A percentile compares a stretch with the other conserved stretches of the same genome.
These are phyloP conservation scores for Takifugu ocellatus DNA, from an alignment of 2,797 vertebrate species.

Conservation along the genomic window DNA sequence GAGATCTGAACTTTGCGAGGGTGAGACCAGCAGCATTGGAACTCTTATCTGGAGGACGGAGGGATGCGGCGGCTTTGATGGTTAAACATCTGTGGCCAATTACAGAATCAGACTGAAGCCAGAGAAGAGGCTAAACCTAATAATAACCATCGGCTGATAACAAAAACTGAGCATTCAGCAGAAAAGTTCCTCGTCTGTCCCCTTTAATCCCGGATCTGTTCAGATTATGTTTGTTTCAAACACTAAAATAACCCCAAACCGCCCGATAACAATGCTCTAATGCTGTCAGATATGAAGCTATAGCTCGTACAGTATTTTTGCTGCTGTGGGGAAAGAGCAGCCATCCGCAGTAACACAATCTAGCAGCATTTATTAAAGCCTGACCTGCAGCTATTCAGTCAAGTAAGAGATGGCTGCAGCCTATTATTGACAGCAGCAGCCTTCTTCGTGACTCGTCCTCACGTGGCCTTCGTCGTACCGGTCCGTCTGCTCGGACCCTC, in stretches of 20 bases:
- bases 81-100: conserved; percentile 39
- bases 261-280: conserved; percentile 1
- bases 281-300: conserved; percentile 3
- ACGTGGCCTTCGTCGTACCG: conserved; percentile 15
- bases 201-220: background rate
- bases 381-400: conserved; percentile 51
- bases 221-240: background rate
- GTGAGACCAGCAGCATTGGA: conserved; percentile 22
- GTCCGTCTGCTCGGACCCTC: background rate
- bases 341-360: conserved; percentile 32
- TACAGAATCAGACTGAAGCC: conserved; percentile 35
- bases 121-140: conserved; percentile 32
- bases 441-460: conserved; percentile 30
- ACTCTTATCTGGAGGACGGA: conserved; percentile 27
- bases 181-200: conserved; percentile 7
- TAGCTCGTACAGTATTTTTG: conserved; percentile 18
- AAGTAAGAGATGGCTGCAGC: conserved; percentile 40
- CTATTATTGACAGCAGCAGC: conserved; percentile 43
- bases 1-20: conserved; percentile 5
- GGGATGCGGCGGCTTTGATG: conserved; percentile 16
- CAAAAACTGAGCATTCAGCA: conserved; percentile 19
- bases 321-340: conserved; percentile 25
- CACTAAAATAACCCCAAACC: background rate
- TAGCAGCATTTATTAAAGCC: conserved; percentile 55
- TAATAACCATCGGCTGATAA: conserved; percentile 34